phyloP scores from a whole-genome alignment of 2,888 invertebrate species.

The Subacronicta megacephala region DNA sequence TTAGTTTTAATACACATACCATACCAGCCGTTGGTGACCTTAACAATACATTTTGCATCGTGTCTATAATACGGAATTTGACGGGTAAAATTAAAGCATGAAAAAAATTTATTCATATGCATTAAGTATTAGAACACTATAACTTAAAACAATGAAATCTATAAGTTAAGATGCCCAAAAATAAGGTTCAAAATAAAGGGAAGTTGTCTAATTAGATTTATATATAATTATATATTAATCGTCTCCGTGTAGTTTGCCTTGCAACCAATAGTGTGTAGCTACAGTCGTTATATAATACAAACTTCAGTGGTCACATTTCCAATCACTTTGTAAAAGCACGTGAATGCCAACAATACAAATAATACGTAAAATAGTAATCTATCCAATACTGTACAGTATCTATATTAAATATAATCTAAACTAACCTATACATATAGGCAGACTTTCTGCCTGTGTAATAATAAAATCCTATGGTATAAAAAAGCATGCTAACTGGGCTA shows the following conservation, averaged over 20 bases:
- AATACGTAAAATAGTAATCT: constrained; percentile 12
- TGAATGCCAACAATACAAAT: constrained; percentile 55
- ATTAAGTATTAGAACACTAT: too few species aligned
- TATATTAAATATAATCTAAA: constrained; percentile 6
- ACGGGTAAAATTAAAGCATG: too few species aligned
- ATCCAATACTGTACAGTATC: constrained; percentile 36
- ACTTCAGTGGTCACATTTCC: constrained; percentile 47
- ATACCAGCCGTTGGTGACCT: too few species aligned
- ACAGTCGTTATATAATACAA: constrained; percentile 52
- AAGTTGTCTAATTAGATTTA: neutral
- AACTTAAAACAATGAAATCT: too few species aligned
- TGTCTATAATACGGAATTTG: too few species aligned
- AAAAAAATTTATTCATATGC: too few species aligned
- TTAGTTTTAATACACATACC: too few species aligned
- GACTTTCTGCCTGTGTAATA: neutral
- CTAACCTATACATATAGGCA: constrained; percentile 9
- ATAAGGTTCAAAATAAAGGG: too few species aligned
- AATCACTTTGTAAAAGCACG: constrained; percentile 51
- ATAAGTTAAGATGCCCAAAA: too few species aligned
- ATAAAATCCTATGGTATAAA: constrained; percentile 30
- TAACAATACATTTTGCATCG: too few species aligned
- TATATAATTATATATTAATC: neutral
- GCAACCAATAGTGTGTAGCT: neutral
- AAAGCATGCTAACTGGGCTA: constrained; percentile 25
- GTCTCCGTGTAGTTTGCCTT: neutral